Evolutionary conservation across 2,888 invertebrate genomes (phyloP).

Genomic region (Merodon equestris): DNA sequence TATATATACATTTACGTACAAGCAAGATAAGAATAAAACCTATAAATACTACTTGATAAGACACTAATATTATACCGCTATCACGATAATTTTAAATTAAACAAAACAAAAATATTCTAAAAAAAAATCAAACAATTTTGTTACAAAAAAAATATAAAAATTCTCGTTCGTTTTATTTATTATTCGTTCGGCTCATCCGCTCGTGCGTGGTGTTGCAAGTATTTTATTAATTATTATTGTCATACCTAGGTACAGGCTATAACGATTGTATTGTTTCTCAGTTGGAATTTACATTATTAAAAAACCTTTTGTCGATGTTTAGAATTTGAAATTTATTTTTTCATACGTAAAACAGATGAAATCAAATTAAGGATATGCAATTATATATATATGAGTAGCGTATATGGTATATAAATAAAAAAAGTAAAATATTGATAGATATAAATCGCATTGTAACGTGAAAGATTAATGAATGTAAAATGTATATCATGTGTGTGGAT

Average conservation of each 20-base stretch:
- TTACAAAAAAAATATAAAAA: constrained; percentile 44
- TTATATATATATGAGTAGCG: too few species aligned
- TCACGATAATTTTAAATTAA: constrained; percentile 64
- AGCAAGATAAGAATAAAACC: constrained; percentile 34
- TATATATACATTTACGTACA: constrained; percentile 10
- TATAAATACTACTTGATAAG: constrained; percentile 67
- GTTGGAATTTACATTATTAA: constrained; percentile 5
- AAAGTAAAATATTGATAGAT: constrained; percentile 16
- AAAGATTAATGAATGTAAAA: constrained; percentile 48
- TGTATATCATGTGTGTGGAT: constrained; percentile 49
- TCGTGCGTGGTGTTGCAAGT: constrained; percentile 9
- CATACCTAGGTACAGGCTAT: background rate
- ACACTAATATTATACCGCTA: constrained; percentile 62
- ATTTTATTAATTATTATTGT: constrained; percentile 8
- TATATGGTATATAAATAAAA: constrained; percentile 9
- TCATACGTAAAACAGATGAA: constrained; percentile 42
- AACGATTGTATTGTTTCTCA: background rate
- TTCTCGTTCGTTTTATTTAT: background rate
- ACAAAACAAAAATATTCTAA: constrained; percentile 67
- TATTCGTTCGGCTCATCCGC: constrained; percentile 18
- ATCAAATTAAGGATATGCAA: constrained; percentile 24
- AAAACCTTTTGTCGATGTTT: background rate
- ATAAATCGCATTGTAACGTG: constrained; percentile 37
- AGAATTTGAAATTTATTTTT: constrained; percentile 40
- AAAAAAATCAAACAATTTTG: constrained; percentile 66